Base-by-base conservation (phyloP, 2,797 vertebrate genomes). In the Aplochiton taeniatus region DNA sequence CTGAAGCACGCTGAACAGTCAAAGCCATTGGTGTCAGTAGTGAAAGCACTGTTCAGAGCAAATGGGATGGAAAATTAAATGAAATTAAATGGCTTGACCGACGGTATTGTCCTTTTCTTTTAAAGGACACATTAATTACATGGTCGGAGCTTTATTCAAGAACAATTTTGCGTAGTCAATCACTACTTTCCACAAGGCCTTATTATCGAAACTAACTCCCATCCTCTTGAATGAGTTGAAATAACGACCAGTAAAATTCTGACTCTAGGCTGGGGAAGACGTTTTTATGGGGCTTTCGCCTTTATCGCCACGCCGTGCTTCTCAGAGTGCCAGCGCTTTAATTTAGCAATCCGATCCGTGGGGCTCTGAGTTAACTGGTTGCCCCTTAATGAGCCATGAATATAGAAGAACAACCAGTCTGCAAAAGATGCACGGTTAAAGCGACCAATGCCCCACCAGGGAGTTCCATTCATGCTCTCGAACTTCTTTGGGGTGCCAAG, bases 61-160 rank as follows among this genome's bases (percentile, higher is more conserved):
- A 98, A 98, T 98, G 95, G 95, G 95, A 97, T 95, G 95, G 95
- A 98, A 96, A 97, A 98, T 97, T 94, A 95, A 97, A 97, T 96
- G 94, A 98, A 95, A 96, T 96, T 92, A 97, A 96, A 98, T 94
- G 94, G 95, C 93, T 93, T 96, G 94, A 96, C 95, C 93, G 92
- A 87, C 88, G 83, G 85, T 93, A 96, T 98, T 98, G 95, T 98
- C 86, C 91, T 54, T 42, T 61, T 90, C 88, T 89, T 92, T 93
- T 93, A 94, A 94, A 95, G 94, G 91, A 95, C 92, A 96, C 95
- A 98, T 98, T 96, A 97, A 97, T 98, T 96, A 96, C 95, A 96
- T 92, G 94, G 90, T 93, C 91, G 92, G 90, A 93, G 93, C 93
- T 95, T 96, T 95, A 93, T 95, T 93, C 91, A 75, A 84, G 88